Conservation (phyloP, 2,113 vertebrate genomes). For the human region DNA sequence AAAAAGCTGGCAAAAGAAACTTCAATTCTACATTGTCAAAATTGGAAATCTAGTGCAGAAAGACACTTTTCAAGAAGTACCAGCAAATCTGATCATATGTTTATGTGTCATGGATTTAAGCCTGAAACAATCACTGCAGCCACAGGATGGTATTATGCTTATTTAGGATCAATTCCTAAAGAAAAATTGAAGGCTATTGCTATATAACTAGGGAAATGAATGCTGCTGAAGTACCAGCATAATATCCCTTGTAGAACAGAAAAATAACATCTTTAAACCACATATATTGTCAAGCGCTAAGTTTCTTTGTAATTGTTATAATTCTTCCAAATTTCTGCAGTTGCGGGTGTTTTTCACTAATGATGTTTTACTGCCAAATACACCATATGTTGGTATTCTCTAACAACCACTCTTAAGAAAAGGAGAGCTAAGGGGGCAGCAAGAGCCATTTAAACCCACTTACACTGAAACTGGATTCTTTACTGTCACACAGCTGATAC, state of each 20-base stretch:
- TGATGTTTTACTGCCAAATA: slow-evolving; percentile 54
- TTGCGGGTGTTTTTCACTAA: slow-evolving; percentile 66
- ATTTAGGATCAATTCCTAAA: neutral
- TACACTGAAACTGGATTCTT: neutral
- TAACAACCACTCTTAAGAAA: slow-evolving; percentile 14
- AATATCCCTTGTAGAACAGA: neutral
- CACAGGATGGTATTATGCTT: neutral
- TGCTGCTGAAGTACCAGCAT: neutral
- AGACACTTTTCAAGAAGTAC: neutral
- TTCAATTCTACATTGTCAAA: neutral
- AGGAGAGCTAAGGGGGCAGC: neutral
- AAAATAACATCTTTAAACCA: neutral
- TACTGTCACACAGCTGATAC: neutral
- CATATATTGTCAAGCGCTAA: neutral
- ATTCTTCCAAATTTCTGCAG: slow-evolving; percentile 48
- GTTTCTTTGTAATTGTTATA: slow-evolving; percentile 35
- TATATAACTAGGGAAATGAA: neutral
- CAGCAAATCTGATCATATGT: neutral
- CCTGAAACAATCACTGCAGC: neutral
- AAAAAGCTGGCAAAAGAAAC: neutral
- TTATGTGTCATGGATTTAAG: rapidly evolving
- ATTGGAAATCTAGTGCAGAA: neutral
- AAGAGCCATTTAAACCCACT: neutral
- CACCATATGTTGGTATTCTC: slow-evolving; percentile 61
- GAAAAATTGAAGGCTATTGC: neutral